Percentiles rank a stretch among this genome's conserved stretches.
Conservation (phyloP, 1,140 invertebrate species). For the Lepidurus couesii region DNA sequence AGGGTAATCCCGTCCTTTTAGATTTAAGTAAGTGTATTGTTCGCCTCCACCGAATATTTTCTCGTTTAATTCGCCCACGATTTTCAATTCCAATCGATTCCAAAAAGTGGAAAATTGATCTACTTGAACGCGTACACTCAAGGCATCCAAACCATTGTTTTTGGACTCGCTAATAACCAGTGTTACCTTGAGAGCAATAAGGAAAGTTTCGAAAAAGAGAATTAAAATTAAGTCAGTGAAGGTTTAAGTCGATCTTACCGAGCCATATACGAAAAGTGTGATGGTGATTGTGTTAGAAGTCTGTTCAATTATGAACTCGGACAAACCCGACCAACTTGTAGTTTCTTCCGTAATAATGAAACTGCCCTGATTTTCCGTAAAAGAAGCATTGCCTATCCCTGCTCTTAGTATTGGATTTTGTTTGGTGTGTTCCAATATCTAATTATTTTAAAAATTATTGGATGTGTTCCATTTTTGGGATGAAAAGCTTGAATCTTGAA, state of each 20-base stretch:
- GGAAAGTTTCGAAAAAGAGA: not conserved
- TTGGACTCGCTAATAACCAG: not conserved
- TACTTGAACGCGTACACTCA: not conserved
- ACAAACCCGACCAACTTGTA: not conserved
- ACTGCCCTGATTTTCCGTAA: conserved; percentile 25
- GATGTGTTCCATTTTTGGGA: conserved; percentile 3
- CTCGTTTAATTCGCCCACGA: conserved; percentile 35
- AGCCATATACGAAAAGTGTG: not conserved
- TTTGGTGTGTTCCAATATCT: conserved; percentile 24
- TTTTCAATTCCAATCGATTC: conserved; percentile 26
- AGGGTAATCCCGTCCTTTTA: conserved; percentile 41
- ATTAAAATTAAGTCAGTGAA: not conserved
- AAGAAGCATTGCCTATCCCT: conserved; percentile 20
- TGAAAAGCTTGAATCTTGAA: not conserved
- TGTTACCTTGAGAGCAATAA: not conserved
- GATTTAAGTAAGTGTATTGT: conserved; percentile 43
- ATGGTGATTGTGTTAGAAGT: not conserved
- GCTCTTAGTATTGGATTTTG: not conserved
- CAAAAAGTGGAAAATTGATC: not conserved
- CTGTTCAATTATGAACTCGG: not conserved
- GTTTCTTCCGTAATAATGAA: conserved; percentile 24
- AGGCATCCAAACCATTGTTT: conserved; percentile 1
- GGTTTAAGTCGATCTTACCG: not conserved
- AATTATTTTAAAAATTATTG: conserved; percentile 27
- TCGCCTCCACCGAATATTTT: conserved; percentile 43